phyloP scores from a whole-genome alignment of 2,113 vertebrate genomes.

The Dasyprocta punctata region DNA sequence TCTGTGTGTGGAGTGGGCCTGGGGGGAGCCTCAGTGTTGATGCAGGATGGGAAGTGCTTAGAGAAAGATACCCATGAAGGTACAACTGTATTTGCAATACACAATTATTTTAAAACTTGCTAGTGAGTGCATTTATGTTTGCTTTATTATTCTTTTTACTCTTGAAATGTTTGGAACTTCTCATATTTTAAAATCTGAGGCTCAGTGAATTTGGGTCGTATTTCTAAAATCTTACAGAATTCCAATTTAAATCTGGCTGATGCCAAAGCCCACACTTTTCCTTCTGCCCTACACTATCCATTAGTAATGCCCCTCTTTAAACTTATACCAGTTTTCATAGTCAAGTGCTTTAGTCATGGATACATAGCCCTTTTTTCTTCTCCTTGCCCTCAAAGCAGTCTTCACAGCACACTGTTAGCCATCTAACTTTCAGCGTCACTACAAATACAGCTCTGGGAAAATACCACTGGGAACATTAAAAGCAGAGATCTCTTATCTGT shows the following conservation, averaged over 20 bases:
- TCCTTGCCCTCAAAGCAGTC: slow-evolving; percentile 15
- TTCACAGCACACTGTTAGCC: neutral
- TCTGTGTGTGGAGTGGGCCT: neutral
- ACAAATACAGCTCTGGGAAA: slow-evolving; percentile 43
- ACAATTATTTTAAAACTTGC: slow-evolving; percentile 36
- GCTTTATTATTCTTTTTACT: slow-evolving; percentile 26
- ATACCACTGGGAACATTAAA: slow-evolving; percentile 43
- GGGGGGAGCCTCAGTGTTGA: neutral
- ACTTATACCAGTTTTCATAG: slow-evolving; percentile 22
- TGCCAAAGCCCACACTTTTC: slow-evolving; percentile 18
- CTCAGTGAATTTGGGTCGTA: neutral
- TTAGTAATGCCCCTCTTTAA: slow-evolving; percentile 20
- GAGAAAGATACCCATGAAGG: neutral
- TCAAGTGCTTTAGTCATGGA: slow-evolving; percentile 25
- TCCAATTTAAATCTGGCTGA: neutral
- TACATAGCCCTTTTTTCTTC: slow-evolving; percentile 2
- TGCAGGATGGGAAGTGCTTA: neutral
- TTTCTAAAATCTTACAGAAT: slow-evolving; percentile 57
- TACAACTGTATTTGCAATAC: slow-evolving; percentile 28
- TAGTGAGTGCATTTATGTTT: slow-evolving; percentile 8
- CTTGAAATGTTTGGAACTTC: neutral
- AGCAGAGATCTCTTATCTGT: slow-evolving; percentile 22
- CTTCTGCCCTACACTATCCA: neutral
- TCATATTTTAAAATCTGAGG: neutral
- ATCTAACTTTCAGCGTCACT: slow-evolving; percentile 24